Evolutionary conservation across 2,797 vertebrate genomes (phyloP), one percentile per base, ranked within the genome.

Genomic region (Anolis apletophallus): DNA sequence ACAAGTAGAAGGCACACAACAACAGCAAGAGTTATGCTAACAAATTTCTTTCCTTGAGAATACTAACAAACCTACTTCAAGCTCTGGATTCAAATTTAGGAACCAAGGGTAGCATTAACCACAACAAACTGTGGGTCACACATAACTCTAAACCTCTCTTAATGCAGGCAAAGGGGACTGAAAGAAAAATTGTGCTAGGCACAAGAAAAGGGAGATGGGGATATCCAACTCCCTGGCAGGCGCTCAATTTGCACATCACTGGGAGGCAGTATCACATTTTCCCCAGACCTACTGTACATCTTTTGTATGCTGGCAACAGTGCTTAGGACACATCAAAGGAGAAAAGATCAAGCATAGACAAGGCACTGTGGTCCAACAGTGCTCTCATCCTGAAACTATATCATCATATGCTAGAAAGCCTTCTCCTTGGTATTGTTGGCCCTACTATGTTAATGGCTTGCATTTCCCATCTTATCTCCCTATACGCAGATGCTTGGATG

Each of bases 321-420:
- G 73, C 61, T 82, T 61, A 61, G 12, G 36, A 10, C 1, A 76
- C 12, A 80, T 1, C n/a, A 61, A 83, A 88, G 0, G 32, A 87
- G 32, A 83, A 61, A 81, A 81, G 13, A 81, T 19, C 1, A 84
- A 67, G 79, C 88, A 83, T 64, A 87, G 1, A 73, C 21, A 46
- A 11, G 12, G 82, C 74, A 1, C 26, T 64, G 61, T 64, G 0
- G 3, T 52, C 87, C 77, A 59, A 32, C 26, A 32, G 84, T 68
- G 10, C 23, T 1, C 50, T 80, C 73, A 23, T 1, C 73, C 67
- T 57, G 85, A 50, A 0, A 0, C 8, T 78, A 61, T 10, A 50
- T 26, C 34, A 29, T 97, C 87, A 97, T 94, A 97, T 96, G 85
- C 96, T 97, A 88, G 95, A 96, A 50, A 93, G 80, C 85, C 96